Percentiles rank a stretch among this genome's conserved stretches.
phyloP scores from a whole-genome alignment of 2,888 invertebrate genomes.

The Chaitophorus viminalis region DNA sequence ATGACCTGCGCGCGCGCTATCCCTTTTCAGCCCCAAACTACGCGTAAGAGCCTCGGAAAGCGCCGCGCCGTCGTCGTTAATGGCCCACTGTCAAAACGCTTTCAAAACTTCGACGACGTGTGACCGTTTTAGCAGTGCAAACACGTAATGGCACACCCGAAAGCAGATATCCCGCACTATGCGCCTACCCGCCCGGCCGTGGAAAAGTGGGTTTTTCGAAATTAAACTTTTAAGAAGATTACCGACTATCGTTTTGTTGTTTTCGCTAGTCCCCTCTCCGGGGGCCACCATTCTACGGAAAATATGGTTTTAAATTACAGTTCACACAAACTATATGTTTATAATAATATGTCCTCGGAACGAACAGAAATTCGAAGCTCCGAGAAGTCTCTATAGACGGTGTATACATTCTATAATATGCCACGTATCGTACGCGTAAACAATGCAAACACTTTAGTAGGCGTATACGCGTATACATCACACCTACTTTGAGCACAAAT shows the following conservation, averaged over 20 bases:
- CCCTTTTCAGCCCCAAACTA: background rate
- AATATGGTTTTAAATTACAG: conserved; percentile 35
- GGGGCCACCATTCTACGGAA: background rate
- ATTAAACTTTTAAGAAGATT: conserved; percentile 60
- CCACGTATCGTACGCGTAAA: no score
- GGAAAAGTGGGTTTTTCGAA: conserved; percentile 35
- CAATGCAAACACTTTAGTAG: no score
- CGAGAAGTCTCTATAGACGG: no score
- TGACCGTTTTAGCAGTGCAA: conserved; percentile 58
- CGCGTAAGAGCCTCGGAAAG: conserved; percentile 20
- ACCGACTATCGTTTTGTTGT: conserved; percentile 44
- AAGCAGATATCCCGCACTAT: conserved; percentile 26
- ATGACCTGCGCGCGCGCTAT: conserved; percentile 20
- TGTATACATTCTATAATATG: no score
- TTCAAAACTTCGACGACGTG: conserved; percentile 60
- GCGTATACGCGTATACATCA: no score
- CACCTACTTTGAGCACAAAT: no score
- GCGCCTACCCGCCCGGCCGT: background rate
- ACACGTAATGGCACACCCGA: conserved; percentile 53
- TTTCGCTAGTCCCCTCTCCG: background rate
- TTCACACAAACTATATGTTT: background rate
- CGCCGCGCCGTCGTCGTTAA: conserved; percentile 37
- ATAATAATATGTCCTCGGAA: background rate
- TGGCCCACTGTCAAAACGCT: conserved; percentile 57
- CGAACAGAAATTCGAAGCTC: background rate